Evolutionary conservation across 2,797 vertebrate species (phyloP).

Genomic region (Sciaenops ocellatus): DNA sequence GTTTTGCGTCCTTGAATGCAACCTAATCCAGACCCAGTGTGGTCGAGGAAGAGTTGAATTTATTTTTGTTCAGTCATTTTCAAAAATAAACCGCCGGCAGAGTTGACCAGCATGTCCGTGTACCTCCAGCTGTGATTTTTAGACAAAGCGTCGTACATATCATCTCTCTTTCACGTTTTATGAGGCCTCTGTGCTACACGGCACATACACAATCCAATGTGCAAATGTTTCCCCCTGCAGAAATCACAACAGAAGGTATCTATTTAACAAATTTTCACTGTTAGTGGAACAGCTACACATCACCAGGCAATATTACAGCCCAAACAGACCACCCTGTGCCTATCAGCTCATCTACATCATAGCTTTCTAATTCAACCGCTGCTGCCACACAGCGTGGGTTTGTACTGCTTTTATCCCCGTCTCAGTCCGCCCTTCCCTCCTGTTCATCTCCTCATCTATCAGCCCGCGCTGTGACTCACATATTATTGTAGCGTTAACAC

Average conservation of each 20-base stretch:
- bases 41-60: conserved; percentile 24
- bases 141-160: conserved; percentile 5
- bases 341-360: conserved; percentile 20
- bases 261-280: conserved; percentile 26
- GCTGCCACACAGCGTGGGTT: conserved; percentile 80
- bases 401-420: conserved; percentile 40
- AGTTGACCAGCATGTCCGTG: background rate
- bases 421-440: conserved; percentile 61
- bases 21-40: conserved; percentile 48
- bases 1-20: conserved; percentile 58
- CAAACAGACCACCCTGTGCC: conserved; percentile 51
- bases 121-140: conserved; percentile 22
- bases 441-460: conserved; percentile 74
- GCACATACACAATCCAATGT: conserved; percentile 15
- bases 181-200: conserved; percentile 6
- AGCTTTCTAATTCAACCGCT: conserved; percentile 85
- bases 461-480: conserved; percentile 66
- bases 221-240: conserved; percentile 34
- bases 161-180: conserved; percentile 17
- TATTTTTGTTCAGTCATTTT: conserved; percentile 54
- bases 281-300: conserved; percentile 22
- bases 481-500: conserved; percentile 80
- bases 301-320: conserved; percentile 25
- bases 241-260: conserved; percentile 50
- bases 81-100: conserved; percentile 56